Base-by-base conservation (phyloP, 2,797 vertebrate genomes). In the Crypturellus tataupa region DNA sequence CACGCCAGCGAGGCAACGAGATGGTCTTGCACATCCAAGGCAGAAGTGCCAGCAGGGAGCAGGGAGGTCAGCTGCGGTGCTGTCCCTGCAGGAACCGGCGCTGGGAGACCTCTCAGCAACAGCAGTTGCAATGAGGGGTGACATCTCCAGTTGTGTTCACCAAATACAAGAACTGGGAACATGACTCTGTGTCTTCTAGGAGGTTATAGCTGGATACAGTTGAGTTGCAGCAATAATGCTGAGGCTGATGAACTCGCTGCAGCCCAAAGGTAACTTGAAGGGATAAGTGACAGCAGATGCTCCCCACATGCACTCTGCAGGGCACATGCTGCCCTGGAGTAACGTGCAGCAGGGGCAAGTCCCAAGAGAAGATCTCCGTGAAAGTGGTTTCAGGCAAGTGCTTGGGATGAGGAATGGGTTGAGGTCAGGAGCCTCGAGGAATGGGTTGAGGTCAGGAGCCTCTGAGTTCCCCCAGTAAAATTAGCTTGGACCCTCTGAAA, bases 221-320 rank as follows among this genome's bases (percentile, higher is more conserved):
- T 49, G 46, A 69, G 35, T 17, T 19, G 16, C 23, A 55, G 29
- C 12, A 31, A 18, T 18, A 55, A 9, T 29, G 2, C 17, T 53
- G 53, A 55, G 53, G 29, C 27, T 55, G 29, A 18, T 18, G 29
- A 31, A 55, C 29, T 18, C 16, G 14, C n/a, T 47, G 13, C n/a
- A 46, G 21, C 37, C 35, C 47, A 51, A 27, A 65, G 21, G 44
- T 53, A 29, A 71, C 29, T 53, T 29, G 16, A 55, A 55, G 53
- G 53, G 64, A 55, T 1, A 0, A 27, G 40, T 51, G 37, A 21
- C 25, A 59, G 68, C 40, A 33, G 6, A 33, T 25, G 25, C 62
- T 49, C 31, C 75, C 0, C 0, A 4, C 13, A 1, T 11, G 0
- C 4, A 19, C 77, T 78, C 55, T 85, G 69, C 4, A 0, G 15